Evolutionary conservation across 2,797 vertebrate species (phyloP).

Genomic region (Glyptemys insculpta): DNA sequence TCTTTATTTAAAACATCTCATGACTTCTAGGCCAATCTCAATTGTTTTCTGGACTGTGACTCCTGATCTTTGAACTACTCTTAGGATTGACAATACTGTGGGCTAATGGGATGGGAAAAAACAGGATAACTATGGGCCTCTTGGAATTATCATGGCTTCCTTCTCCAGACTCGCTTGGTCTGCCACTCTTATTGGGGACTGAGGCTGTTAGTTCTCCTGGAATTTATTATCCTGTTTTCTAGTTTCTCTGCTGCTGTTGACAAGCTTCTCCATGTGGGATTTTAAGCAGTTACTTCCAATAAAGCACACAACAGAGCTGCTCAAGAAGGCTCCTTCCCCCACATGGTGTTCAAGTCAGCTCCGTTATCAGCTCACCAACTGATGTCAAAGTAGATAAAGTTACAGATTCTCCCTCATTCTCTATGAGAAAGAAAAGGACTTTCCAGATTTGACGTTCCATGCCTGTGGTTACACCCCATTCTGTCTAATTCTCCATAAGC

Average conservation of each 20-base stretch:
- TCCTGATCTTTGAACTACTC: neutral
- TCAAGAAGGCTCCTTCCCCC: neutral
- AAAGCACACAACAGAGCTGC: fast-evolving
- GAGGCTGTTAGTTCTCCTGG: too few relatives aligned
- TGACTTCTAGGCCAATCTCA: neutral
- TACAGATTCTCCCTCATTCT: neutral
- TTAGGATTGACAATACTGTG: neutral
- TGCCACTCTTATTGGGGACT: neutral
- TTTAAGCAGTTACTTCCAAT: neutral
- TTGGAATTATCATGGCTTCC: neutral
- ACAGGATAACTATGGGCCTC: neutral
- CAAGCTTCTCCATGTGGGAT: neutral
- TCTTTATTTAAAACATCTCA: neutral
- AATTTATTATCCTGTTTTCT: neutral
- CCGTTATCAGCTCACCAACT: neutral
- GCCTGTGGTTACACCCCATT: neutral
- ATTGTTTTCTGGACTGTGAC: neutral
- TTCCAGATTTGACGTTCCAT: neutral
- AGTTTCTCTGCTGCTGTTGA: neutral
- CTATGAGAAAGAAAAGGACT: neutral
- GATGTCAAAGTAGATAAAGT: neutral
- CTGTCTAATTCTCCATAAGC: neutral
- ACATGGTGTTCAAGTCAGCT: neutral
- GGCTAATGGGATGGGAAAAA: neutral
- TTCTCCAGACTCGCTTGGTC: neutral